Percentiles rank a stretch among this genome's conserved stretches.
Conservation (phyloP, 1,140 invertebrate species). For the Anoplolepis gracilipes region DNA sequence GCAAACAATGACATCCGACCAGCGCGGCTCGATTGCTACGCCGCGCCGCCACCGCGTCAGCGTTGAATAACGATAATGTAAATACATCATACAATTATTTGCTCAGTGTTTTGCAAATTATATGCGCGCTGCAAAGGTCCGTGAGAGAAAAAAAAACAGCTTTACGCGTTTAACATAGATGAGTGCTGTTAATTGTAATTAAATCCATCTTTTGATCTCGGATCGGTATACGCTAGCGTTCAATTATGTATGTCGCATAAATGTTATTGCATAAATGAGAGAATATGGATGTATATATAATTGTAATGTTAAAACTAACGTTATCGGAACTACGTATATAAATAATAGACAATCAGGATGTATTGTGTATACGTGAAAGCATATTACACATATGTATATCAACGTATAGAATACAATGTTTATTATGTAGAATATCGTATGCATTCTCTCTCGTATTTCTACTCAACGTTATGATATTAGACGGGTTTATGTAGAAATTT, state of each 20-base stretch:
- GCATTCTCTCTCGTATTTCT: too few relatives aligned
- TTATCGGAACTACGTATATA: background rate
- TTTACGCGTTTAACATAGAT: background rate
- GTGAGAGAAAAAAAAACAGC: background rate
- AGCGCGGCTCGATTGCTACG: conserved; percentile 72
- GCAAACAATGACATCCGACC: conserved; percentile 80
- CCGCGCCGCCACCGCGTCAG: conserved; percentile 54
- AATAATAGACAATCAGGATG: conserved; percentile 7
- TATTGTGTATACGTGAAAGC: background rate
- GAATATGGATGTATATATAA: conserved; percentile 12
- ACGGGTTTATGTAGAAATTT: conserved; percentile 9
- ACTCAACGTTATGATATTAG: conserved; percentile 9
- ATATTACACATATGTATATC: background rate
- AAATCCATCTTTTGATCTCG: conserved; percentile 22
- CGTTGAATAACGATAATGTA: conserved; percentile 75
- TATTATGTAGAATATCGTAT: conserved; percentile 5
- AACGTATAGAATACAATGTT: conserved; percentile 5
- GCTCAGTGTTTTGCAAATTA: conserved; percentile 56
- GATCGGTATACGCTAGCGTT: background rate
- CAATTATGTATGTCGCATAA: background rate
- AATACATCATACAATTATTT: conserved; percentile 77
- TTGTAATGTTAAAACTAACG: background rate
- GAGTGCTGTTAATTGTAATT: conserved; percentile 15
- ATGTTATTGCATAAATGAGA: background rate
- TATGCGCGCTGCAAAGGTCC: background rate